These are phyloP conservation scores for Panulirus ornatus DNA, from an alignment of 1,140 invertebrate species.

Conservation along the genomic window DNA sequence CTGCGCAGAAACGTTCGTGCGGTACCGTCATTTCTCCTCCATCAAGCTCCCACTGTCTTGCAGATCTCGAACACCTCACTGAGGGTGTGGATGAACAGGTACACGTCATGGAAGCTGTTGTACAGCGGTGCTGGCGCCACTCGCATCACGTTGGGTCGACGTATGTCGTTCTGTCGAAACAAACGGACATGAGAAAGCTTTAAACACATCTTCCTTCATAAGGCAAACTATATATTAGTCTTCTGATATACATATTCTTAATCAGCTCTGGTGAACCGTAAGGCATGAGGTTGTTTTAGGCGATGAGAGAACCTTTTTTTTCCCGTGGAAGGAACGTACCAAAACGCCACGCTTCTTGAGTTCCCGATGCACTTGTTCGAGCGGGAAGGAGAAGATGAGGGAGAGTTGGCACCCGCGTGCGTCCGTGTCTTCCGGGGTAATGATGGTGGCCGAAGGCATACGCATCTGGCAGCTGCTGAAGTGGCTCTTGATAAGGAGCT, in stretches of 20 bases:
- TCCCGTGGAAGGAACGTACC: too few species aligned
- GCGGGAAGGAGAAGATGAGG: constrained; percentile 78
- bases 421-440: constrained; percentile 81
- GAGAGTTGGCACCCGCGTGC: constrained; percentile 82
- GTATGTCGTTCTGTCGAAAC: constrained; percentile 80
- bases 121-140: constrained; percentile 81
- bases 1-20: too few species aligned
- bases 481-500: constrained; percentile 77
- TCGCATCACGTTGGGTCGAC: constrained; percentile 81
- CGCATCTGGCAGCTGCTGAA: constrained; percentile 72
- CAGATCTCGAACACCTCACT: constrained; percentile 74
- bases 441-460: constrained; percentile 77
- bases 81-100: constrained; percentile 77
- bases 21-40: too few species aligned
- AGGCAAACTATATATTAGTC: too few species aligned
- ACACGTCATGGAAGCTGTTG: constrained; percentile 81
- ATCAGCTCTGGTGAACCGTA: too few species aligned
- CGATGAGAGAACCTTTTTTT: too few species aligned
- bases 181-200: not conserved
- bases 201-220: too few species aligned
- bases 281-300: too few species aligned
- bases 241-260: too few species aligned
- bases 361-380: constrained; percentile 79
- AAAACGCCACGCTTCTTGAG: constrained; percentile 80
- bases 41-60: constrained; percentile 50